Evolutionary conservation across 2,888 invertebrate species (phyloP).

Genomic region (Lasioglossum vierecki): DNA sequence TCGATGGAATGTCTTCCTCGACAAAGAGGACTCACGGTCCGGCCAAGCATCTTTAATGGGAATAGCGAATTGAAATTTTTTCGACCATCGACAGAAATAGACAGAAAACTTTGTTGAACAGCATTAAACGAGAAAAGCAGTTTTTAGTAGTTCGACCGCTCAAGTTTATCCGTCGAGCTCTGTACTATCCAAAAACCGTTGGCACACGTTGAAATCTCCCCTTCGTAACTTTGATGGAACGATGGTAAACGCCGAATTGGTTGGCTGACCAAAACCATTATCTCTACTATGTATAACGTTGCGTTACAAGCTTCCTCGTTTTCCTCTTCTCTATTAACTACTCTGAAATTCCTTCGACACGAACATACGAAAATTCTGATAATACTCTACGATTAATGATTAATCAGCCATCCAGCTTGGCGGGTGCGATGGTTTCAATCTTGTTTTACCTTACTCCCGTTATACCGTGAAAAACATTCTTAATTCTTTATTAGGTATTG

Average conservation of each 20-base stretch:
- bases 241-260: background rate
- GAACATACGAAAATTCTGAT: background rate
- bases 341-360: background rate
- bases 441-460: background rate
- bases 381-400: background rate
- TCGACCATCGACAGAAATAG: background rate
- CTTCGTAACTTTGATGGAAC: background rate
- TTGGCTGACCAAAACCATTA: slow-evolving; percentile 5
- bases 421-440: background rate
- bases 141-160: background rate
- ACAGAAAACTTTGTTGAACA: background rate
- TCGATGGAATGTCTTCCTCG: background rate
- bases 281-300: background rate
- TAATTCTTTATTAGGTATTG: background rate
- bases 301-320: background rate
- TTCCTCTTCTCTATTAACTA: background rate
- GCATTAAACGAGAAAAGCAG: background rate
- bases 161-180: background rate
- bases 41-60: background rate
- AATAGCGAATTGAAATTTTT: background rate
- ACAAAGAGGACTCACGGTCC: background rate
- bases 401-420: background rate
- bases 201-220: background rate
- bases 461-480: background rate
- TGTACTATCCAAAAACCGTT: background rate